phyloP scores from a whole-genome alignment of 2,888 invertebrate species.

The Mycogona germanica region DNA sequence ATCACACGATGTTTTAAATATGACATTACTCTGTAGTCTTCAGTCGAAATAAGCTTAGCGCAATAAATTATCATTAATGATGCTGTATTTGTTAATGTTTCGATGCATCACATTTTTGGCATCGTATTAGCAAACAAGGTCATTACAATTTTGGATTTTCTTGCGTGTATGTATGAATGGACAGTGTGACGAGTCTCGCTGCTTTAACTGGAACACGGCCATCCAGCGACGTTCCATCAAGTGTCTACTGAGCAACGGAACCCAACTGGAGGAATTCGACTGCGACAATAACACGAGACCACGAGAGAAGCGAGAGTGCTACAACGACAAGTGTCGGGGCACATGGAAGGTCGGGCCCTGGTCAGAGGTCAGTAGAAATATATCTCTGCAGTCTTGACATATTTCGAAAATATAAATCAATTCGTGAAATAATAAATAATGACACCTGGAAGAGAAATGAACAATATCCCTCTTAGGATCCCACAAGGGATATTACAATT shows the following conservation, averaged over 20 bases:
- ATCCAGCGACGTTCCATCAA: constrained; percentile 56
- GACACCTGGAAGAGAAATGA: neutral
- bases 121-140: no score
- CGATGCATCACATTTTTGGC: no score
- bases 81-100: no score
- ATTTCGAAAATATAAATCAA: neutral
- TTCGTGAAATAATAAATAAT: neutral
- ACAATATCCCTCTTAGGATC: no score
- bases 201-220: constrained; percentile 62
- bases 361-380: constrained; percentile 59
- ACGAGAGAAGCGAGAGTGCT: constrained; percentile 62
- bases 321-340: constrained; percentile 69
- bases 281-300: constrained; percentile 66
- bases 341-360: constrained; percentile 85
- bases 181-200: constrained; percentile 56
- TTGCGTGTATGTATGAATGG: no score
- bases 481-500: neutral
- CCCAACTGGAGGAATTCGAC: constrained; percentile 40
- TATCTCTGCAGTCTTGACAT: neutral
- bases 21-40: no score
- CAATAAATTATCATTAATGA: no score
- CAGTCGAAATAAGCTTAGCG: no score
- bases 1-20: no score
- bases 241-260: constrained; percentile 42
- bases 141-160: no score